Conservation (phyloP, 2,113 vertebrate genomes). For the Spizaetus ornatus region DNA sequence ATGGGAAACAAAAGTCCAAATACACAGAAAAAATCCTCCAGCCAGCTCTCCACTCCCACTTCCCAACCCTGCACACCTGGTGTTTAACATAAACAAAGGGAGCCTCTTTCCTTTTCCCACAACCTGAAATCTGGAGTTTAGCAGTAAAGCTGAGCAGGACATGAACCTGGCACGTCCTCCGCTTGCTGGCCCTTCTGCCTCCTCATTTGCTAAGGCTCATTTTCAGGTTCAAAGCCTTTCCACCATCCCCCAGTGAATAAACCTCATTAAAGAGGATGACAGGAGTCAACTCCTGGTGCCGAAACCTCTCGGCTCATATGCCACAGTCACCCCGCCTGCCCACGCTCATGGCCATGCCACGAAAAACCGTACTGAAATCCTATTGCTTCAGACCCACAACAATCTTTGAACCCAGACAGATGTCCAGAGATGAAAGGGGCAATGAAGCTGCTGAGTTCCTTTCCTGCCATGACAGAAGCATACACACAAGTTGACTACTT, state of each 20-base stretch:
- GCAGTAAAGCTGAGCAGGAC: not conserved
- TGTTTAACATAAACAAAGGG: not conserved
- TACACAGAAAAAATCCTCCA: not conserved
- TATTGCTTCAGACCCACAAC: not conserved
- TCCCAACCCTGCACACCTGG: not conserved
- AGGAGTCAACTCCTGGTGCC: not conserved
- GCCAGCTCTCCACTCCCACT: not conserved
- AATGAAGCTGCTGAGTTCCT: not conserved
- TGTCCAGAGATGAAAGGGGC: slow-evolving; percentile 32
- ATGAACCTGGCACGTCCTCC: not conserved
- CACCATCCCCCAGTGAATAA: not conserved
- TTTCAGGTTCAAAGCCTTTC: slow-evolving; percentile 15
- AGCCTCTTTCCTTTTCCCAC: not conserved
- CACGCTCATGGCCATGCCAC: not conserved
- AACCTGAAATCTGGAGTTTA: not conserved
- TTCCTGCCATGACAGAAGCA: not conserved
- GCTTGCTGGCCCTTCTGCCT: not conserved
- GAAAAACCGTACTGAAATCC: not conserved
- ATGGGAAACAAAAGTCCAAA: not conserved
- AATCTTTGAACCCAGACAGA: slow-evolving; percentile 23
- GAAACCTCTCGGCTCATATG: not conserved
- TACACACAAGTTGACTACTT: not conserved
- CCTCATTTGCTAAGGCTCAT: not conserved
- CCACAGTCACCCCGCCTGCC: not conserved
- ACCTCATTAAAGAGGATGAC: not conserved